These are phyloP conservation scores for Laterallus jamaicensis DNA, from an alignment of 2,113 vertebrate species.

Conservation along the genomic window DNA sequence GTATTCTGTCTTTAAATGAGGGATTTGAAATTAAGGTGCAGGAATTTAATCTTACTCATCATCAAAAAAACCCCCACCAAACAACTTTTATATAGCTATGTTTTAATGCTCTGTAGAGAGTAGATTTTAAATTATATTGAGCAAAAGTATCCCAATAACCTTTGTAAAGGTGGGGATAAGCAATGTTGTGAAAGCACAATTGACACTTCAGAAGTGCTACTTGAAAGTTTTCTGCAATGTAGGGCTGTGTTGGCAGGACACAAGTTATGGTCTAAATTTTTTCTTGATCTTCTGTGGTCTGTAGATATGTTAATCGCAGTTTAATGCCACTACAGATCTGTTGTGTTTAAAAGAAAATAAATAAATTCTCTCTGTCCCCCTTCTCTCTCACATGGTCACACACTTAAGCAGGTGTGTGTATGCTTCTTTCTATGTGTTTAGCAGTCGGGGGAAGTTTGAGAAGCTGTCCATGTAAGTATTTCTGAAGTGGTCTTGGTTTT, in stretches of 20 bases:
- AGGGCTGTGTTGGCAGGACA: neutral
- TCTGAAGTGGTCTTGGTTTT: neutral
- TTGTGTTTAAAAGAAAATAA: neutral
- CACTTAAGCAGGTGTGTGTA: no score
- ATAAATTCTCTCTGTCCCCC: no score
- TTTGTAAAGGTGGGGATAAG: neutral
- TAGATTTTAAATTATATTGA: neutral
- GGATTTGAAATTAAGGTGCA: neutral
- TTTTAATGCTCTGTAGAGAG: neutral
- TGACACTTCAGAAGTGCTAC: neutral
- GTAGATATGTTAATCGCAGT: neutral
- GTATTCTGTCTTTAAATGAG: neutral
- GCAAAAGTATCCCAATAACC: neutral
- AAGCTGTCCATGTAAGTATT: accelerated
- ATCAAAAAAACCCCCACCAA: neutral
- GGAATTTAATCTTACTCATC: neutral
- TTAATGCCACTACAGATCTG: neutral
- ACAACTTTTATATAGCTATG: neutral
- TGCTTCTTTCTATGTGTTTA: neutral
- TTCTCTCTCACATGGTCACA: neutral
- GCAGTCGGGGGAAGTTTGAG: neutral
- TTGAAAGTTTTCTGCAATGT: neutral
- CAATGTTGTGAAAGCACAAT: neutral
- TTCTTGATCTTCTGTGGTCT: neutral
- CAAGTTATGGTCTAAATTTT: neutral